Evolutionary conservation across 2,888 invertebrate species (phyloP), one percentile per base, ranked within the genome.

Genomic region (Caenorhabditis angaria): DNA sequence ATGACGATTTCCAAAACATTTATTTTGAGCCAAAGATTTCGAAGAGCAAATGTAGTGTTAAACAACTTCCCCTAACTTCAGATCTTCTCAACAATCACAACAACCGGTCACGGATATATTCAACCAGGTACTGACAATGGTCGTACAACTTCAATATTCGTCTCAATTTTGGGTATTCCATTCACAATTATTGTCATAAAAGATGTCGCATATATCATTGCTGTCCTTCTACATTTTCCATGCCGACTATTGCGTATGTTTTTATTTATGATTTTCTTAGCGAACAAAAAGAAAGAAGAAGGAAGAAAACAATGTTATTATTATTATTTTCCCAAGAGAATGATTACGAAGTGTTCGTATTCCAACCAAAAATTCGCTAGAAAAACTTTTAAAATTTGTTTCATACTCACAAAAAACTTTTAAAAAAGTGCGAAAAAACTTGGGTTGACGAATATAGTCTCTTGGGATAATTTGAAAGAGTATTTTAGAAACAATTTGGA

Each of bases 401-500:
- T n/a, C n/a, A n/a, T n/a, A n/a, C n/a, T n/a, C n/a, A n/a, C n/a
- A n/a, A n/a, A n/a, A n/a, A n/a, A n/a, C n/a, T n/a, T n/a, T n/a
- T n/a, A n/a, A n/a, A n/a, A n/a, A n/a, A n/a, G n/a, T n/a, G n/a
- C n/a, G n/a, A n/a, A n/a, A n/a, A n/a, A n/a, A n/a, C n/a, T n/a
- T n/a, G n/a, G n/a, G n/a, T n/a, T n/a, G n/a, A n/a, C n/a, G n/a
- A n/a, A 41, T 41, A 41, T 41, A 41, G 8, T 12, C 14, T 12
- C 8, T 14, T 41, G 41, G 41, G 8, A 41, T 41, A 4, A 41
- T 6, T 41, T 41, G 41, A 41, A 41, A 41, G n/a, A 12, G 41
- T n/a, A n/a, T 66, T 74, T 32, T 57, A 83, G 83, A 68, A 32
- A 65, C 68, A 32, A 59, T 75, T 22, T 85, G 83, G 82, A 70